Conservation (phyloP, 2,113 vertebrate genomes). For the Eubucco bourcierii region DNA sequence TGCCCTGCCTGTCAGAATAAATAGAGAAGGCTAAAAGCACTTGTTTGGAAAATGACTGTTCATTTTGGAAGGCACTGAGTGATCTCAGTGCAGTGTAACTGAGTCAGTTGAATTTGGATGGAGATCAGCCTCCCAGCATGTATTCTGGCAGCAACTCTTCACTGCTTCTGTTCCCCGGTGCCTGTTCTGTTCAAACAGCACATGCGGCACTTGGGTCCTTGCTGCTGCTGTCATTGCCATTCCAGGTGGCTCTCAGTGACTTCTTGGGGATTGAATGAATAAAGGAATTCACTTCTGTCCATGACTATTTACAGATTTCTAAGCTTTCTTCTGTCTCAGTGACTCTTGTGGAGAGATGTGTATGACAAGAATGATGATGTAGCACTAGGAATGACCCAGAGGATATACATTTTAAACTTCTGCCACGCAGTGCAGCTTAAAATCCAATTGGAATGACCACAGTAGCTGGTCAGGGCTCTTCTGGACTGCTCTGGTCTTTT, state of each 20-base stretch:
- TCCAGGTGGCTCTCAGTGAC: not conserved
- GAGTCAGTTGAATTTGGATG: constrained; percentile 51
- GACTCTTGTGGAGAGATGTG: not conserved
- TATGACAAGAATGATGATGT: not conserved
- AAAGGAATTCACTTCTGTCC: not conserved
- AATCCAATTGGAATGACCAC: not conserved
- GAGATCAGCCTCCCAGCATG: constrained; percentile 46
- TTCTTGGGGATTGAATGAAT: not conserved
- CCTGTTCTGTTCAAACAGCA: not conserved
- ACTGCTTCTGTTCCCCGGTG: not conserved
- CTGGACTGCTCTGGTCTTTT: not conserved
- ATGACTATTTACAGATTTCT: not conserved
- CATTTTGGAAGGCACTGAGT: constrained; percentile 48
- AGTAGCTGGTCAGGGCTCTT: not conserved
- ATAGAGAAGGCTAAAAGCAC: constrained; percentile 31
- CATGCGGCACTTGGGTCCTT: not conserved
- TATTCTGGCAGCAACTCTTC: constrained; percentile 38
- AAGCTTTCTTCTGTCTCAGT: not conserved
- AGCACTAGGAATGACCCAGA: not conserved
- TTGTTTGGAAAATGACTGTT: constrained; percentile 53
- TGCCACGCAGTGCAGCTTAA: not conserved
- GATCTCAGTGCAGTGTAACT: constrained; percentile 43
- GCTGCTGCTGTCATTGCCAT: not conserved
- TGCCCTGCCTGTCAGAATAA: constrained; percentile 36
- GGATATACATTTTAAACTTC: not conserved